phyloP scores from a whole-genome alignment of 2,113 vertebrate species.

The Thamnophis sirtalis region DNA sequence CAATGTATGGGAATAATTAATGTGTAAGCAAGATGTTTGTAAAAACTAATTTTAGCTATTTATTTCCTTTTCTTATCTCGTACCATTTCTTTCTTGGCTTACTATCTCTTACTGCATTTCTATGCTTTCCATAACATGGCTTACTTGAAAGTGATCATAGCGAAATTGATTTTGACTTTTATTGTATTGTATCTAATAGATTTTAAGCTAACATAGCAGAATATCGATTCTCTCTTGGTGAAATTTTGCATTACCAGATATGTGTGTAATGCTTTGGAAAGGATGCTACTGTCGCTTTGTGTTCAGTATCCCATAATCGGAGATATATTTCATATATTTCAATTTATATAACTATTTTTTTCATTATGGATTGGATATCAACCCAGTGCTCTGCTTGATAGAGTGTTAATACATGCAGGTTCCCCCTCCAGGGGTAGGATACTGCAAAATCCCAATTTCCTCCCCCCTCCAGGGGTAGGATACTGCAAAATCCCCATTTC shows the following conservation, averaged over 20 bases:
- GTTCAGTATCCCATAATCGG: background rate
- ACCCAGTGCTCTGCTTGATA: background rate
- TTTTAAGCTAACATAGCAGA: background rate
- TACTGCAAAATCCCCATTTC: too few species aligned
- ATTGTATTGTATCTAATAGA: background rate
- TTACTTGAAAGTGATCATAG: background rate
- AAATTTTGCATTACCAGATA: background rate
- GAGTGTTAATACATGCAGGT: background rate
- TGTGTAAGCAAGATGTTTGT: background rate
- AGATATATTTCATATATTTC: background rate
- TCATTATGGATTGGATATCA: background rate
- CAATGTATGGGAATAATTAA: background rate
- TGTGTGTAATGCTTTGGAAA: background rate
- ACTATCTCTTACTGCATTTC: background rate
- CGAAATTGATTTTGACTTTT: background rate
- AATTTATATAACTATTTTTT: background rate
- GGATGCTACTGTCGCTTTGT: background rate
- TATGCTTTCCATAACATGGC: background rate
- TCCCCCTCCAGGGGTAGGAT: too few species aligned
- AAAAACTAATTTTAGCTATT: background rate
- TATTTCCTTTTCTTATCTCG: background rate
- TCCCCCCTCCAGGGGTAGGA: too few species aligned
- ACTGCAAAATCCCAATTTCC: too few species aligned
- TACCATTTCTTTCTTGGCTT: background rate
- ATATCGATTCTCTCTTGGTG: background rate